Evolutionary conservation across 1,140 invertebrate genomes (phyloP).

Genomic region (Sitophilus oryzae): DNA sequence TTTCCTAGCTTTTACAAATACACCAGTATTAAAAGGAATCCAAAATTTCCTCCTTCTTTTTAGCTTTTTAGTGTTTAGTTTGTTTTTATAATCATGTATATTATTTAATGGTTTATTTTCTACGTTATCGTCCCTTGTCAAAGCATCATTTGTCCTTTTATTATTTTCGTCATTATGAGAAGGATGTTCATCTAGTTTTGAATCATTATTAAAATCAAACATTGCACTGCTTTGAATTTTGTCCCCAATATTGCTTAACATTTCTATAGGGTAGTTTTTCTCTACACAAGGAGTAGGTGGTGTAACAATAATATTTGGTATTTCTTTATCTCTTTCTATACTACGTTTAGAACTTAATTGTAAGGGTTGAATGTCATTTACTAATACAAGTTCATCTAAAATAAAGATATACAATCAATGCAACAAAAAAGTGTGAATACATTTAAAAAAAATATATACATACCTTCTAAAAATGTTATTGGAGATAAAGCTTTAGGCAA

Average conservation of each 20-base stretch:
- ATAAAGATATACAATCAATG: no score
- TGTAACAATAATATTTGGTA: constrained; percentile 5
- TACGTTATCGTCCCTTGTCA: neutral
- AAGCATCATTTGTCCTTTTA: no score
- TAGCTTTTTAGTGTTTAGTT: neutral
- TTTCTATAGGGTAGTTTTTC: neutral
- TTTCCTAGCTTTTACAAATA: neutral
- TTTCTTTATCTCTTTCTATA: neutral
- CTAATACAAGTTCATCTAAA: neutral
- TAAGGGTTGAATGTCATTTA: neutral
- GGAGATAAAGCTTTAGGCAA: neutral
- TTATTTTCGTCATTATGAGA: no score
- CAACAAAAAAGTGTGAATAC: neutral
- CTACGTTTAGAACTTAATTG: neutral
- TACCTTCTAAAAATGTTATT: neutral
- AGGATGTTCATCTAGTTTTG: neutral
- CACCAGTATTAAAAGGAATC: neutral
- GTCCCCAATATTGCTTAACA: neutral
- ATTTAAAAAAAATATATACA: neutral
- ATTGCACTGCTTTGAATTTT: neutral
- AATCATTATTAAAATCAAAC: neutral
- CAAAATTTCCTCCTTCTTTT: neutral
- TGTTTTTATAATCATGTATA: no score
- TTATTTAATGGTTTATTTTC: neutral
- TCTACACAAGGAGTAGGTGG: constrained; percentile 2